Percentiles rank a stretch among this genome's conserved stretches.
These are phyloP conservation scores for Coendou prehensilis DNA, from an alignment of 2,797 vertebrate species.

Conservation along the genomic window DNA sequence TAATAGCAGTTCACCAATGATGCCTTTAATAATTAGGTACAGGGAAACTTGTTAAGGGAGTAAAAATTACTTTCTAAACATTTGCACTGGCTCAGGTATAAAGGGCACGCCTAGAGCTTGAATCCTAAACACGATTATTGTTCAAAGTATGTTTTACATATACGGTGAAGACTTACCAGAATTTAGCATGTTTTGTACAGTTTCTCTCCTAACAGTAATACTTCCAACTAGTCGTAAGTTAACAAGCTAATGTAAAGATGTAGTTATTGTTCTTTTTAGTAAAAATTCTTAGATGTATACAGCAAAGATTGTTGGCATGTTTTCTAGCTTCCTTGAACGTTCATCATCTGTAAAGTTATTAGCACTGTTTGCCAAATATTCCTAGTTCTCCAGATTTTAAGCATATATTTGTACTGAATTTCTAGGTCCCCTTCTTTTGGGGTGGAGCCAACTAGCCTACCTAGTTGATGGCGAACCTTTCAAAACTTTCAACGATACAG, in stretches of 20 bases:
- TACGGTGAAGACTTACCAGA: neutral
- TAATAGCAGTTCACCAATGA: neutral
- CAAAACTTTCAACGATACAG: neutral
- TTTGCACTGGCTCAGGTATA: neutral
- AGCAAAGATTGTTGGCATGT: neutral
- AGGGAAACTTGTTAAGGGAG: slow-evolving; percentile 52
- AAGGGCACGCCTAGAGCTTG: neutral
- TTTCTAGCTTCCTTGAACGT: neutral
- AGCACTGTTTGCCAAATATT: neutral
- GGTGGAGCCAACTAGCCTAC: neutral
- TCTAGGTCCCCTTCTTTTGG: neutral
- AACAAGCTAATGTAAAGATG: neutral
- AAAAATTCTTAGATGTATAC: neutral
- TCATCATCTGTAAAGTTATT: neutral
- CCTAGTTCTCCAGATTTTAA: neutral
- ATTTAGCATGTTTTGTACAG: neutral
- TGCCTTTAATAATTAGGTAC: slow-evolving; percentile 49
- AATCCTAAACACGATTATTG: neutral
- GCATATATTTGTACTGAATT: neutral
- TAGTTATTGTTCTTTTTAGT: neutral
- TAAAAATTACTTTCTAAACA: slow-evolving; percentile 39
- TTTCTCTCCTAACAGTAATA: slow-evolving; percentile 27
- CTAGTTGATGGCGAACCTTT: neutral
- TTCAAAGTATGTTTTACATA: neutral
- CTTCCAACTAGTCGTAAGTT: neutral